These are phyloP conservation scores for Arizona elegans DNA, from an alignment of 2,113 vertebrate species.

Conservation along the genomic window DNA sequence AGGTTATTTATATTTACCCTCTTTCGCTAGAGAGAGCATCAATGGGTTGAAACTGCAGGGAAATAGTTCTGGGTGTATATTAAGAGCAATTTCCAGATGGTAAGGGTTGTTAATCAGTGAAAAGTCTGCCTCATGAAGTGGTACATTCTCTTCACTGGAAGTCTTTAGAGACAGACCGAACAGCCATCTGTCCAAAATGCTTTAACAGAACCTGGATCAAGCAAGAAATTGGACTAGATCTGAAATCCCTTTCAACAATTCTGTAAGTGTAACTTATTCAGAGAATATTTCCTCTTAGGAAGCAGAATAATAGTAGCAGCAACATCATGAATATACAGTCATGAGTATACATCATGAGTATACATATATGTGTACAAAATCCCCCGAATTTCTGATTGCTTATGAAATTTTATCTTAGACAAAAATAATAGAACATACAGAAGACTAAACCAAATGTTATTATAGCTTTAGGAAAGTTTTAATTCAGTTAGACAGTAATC, in stretches of 20 bases:
- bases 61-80: not conserved
- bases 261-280: not conserved
- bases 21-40: not conserved
- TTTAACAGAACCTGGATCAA: not conserved
- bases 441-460: conserved; percentile 16
- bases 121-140: not conserved
- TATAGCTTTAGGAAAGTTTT: conserved; percentile 26
- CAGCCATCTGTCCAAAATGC: not conserved
- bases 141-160: not conserved
- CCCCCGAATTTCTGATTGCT: not conserved
- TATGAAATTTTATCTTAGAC: conserved; percentile 1
- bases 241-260: not conserved
- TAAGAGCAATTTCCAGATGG: not conserved
- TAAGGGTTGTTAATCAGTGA: not conserved
- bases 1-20: not conserved
- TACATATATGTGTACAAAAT: not conserved
- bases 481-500: conserved; percentile 41
- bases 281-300: not conserved
- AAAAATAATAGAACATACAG: accelerated
- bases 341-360: not conserved
- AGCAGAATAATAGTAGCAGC: not conserved
- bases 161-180: not conserved
- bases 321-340: not conserved
- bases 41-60: not conserved
- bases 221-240: not conserved